Evolutionary conservation across 2,888 invertebrate genomes (phyloP).

Genomic region (Thereva nobilitata): DNA sequence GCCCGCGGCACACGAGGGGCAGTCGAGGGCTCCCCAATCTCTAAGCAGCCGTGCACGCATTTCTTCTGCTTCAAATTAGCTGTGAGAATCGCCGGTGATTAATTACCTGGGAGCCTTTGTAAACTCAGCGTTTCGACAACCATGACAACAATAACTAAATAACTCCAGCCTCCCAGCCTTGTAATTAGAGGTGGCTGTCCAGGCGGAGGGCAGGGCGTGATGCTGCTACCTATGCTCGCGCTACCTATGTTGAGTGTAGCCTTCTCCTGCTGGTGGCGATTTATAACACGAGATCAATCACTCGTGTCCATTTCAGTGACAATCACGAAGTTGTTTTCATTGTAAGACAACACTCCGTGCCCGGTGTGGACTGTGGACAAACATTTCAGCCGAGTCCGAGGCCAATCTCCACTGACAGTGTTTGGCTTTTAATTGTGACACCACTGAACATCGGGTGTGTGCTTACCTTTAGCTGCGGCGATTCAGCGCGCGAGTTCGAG

Average conservation of each 20-base stretch:
- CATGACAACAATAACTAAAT: constrained; percentile 33
- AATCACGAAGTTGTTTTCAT: constrained; percentile 16
- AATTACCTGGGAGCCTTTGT: constrained; percentile 38
- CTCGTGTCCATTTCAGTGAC: constrained; percentile 20
- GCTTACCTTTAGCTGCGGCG: no score
- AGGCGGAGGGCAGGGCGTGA: constrained; percentile 5
- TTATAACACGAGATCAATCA: constrained; percentile 29
- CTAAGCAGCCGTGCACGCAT: constrained; percentile 39
- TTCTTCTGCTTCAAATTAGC: constrained; percentile 36
- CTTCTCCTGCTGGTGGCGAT: constrained; percentile 7
- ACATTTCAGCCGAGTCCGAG: no score
- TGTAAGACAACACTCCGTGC: no score
- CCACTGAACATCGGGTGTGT: no score
- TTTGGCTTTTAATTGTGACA: no score
- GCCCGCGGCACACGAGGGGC: neutral
- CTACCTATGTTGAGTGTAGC: neutral
- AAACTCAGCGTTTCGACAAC: constrained; percentile 30
- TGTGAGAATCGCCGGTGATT: constrained; percentile 40
- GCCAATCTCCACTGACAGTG: no score
- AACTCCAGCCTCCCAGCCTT: constrained; percentile 8
- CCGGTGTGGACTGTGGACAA: no score
- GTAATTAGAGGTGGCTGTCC: constrained; percentile 13
- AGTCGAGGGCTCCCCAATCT: constrained; percentile 16
- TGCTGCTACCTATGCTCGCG: neutral
- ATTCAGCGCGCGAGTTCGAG: no score